These are phyloP conservation scores for Lepas anatifera DNA, from an alignment of 2,888 invertebrate species.

Conservation along the genomic window DNA sequence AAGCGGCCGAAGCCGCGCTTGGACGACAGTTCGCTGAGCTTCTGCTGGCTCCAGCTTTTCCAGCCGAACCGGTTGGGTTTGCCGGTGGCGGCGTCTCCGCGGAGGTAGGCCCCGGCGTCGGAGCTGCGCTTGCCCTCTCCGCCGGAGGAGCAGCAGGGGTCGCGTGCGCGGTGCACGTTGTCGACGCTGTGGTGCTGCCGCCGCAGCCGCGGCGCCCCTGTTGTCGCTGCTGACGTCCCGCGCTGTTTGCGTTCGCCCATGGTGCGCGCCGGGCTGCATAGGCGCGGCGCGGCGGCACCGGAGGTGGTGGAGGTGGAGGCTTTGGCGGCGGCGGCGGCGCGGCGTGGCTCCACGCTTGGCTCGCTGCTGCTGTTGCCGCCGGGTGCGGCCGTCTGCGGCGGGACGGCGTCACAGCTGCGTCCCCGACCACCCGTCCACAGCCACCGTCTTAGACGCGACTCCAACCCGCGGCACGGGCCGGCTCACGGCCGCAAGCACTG, in stretches of 20 bases:
- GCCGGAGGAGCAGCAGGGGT: no score
- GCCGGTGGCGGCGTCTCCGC: neutral
- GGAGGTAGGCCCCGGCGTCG: neutral
- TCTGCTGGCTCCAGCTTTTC: conserved; percentile 1
- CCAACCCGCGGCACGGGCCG: no score
- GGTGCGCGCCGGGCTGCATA: neutral
- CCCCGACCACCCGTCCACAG: no score
- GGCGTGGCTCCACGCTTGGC: no score
- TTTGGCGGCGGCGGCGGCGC: no score
- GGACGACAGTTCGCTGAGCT: neutral
- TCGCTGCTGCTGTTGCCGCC: no score
- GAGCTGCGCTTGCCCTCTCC: neutral
- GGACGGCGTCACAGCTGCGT: no score
- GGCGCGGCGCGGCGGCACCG: no score
- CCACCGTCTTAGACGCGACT: no score
- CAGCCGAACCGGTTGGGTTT: conserved; percentile 5
- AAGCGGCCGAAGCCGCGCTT: neutral
- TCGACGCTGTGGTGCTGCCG: conserved; percentile 1
- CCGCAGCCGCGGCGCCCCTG: neutral
- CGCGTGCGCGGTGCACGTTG: neutral
- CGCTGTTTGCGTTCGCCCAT: neutral
- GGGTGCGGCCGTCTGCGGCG: no score
- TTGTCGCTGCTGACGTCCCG: neutral
- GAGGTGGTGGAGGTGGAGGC: no score
- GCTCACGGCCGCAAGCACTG: no score